Percentiles rank a stretch among this genome's conserved stretches.
phyloP scores from a whole-genome alignment of 2,888 invertebrate genomes.

The Drosophila diplacantha region DNA sequence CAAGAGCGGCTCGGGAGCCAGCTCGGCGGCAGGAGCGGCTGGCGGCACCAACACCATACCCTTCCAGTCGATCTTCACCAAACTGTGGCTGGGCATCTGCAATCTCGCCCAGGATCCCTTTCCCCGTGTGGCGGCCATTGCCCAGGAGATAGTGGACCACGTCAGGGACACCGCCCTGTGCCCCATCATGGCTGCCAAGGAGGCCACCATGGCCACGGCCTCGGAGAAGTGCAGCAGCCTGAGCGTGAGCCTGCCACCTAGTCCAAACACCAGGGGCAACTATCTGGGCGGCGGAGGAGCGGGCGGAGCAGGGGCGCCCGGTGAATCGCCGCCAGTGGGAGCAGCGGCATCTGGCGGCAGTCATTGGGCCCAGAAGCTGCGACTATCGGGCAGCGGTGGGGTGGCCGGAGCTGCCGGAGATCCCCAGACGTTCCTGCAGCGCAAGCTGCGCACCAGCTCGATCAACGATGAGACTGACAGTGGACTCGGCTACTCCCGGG shows the following conservation, averaged over 20 bases:
- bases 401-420: conserved; percentile 36
- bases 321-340: conserved; percentile 13
- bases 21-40: conserved; percentile 1
- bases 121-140: conserved; percentile 88
- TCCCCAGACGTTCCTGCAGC: conserved; percentile 58
- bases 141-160: conserved; percentile 86
- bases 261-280: conserved; percentile 80
- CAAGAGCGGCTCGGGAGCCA: conserved; percentile 22
- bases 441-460: conserved; percentile 75
- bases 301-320: conserved; percentile 6
- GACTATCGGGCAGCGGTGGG: conserved; percentile 45
- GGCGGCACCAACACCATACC: conserved; percentile 67
- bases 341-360: conserved; percentile 23
- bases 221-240: conserved; percentile 74
- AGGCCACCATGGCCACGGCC: conserved; percentile 71
- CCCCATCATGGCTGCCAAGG: conserved; percentile 75
- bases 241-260: conserved; percentile 81
- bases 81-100: conserved; percentile 90
- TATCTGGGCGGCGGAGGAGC: conserved; percentile 69
- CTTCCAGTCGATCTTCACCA: conserved; percentile 86
- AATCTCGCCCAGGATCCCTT: conserved; percentile 91
- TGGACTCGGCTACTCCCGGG: conserved; percentile 29
- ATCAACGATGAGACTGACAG: conserved; percentile 76
- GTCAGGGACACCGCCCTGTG: conserved; percentile 83
- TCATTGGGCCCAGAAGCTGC: conserved; percentile 52